phyloP scores from a whole-genome alignment of 2,797 vertebrate genomes.

The Antennarius maculatus region DNA sequence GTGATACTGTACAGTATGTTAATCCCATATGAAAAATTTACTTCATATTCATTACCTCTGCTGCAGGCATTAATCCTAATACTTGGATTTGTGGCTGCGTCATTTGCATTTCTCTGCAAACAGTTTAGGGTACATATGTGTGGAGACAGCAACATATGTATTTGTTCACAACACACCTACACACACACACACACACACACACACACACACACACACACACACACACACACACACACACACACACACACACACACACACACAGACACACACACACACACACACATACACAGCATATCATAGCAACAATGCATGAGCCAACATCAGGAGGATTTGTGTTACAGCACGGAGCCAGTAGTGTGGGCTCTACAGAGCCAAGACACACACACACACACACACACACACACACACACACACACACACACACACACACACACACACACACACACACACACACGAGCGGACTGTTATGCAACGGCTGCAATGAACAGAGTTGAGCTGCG shows the following conservation, averaged over 20 bases:
- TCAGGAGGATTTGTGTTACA: slow-evolving; percentile 43
- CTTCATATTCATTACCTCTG: slow-evolving; percentile 69
- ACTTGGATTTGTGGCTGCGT: slow-evolving; percentile 69
- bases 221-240: not conserved
- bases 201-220: slow-evolving; percentile 12
- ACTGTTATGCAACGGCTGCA: slow-evolving; percentile 63
- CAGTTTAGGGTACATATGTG: slow-evolving; percentile 8
- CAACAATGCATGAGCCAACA: slow-evolving; percentile 15
- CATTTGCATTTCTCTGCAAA: slow-evolving; percentile 72
- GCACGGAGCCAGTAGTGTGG: slow-evolving; percentile 27
- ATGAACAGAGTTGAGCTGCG: slow-evolving; percentile 52
- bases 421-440: too few species aligned
- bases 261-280: slow-evolving; percentile 17
- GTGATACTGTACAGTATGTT: slow-evolving; percentile 41
- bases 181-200: not conserved
- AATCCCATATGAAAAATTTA: slow-evolving; percentile 55
- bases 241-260: slow-evolving; percentile 18
- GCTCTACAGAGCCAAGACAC: slow-evolving; percentile 36
- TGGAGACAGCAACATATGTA: slow-evolving; percentile 31
- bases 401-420: too few species aligned
- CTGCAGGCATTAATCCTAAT: slow-evolving; percentile 69
- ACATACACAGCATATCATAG: not conserved
- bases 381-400: slow-evolving; percentile 38
- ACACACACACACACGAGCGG: slow-evolving; percentile 27
- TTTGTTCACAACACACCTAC: slow-evolving; percentile 7